Evolutionary conservation across 2,888 invertebrate species (phyloP).

Genomic region (Conistra vaccinii): DNA sequence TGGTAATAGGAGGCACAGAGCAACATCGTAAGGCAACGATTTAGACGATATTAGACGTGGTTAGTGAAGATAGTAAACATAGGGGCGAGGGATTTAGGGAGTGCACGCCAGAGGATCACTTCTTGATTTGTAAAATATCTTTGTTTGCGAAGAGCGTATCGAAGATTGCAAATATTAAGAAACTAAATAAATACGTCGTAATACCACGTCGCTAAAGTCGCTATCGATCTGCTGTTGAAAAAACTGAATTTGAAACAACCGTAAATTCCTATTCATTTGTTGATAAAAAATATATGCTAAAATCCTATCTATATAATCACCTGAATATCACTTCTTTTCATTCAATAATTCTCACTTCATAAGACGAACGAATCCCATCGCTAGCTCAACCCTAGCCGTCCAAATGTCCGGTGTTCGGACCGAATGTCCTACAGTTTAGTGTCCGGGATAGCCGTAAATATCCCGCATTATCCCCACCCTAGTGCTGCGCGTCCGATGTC

Average conservation of each 20-base stretch:
- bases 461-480: conserved; percentile 6
- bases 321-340: background rate
- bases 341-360: conserved; percentile 32
- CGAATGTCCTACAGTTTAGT: conserved; percentile 2
- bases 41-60: background rate
- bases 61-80: background rate
- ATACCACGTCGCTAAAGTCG: background rate
- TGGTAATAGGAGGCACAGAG: background rate
- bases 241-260: too few relatives aligned
- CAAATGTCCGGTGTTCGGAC: conserved; percentile 2
- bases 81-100: too few relatives aligned
- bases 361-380: conserved; percentile 5
- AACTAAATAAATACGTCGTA: background rate
- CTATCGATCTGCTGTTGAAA: background rate
- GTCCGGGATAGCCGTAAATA: conserved; percentile 22
- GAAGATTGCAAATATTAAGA: background rate
- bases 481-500: conserved; percentile 7
- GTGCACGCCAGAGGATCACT: background rate
- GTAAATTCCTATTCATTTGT: background rate
- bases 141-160: background rate
- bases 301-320: background rate
- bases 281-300: background rate
- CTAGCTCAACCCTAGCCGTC: background rate
- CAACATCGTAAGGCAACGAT: background rate
- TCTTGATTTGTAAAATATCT: background rate